Conservation (phyloP, 2,888 invertebrate genomes). For the Ashinkailepas kermadecensis region DNA sequence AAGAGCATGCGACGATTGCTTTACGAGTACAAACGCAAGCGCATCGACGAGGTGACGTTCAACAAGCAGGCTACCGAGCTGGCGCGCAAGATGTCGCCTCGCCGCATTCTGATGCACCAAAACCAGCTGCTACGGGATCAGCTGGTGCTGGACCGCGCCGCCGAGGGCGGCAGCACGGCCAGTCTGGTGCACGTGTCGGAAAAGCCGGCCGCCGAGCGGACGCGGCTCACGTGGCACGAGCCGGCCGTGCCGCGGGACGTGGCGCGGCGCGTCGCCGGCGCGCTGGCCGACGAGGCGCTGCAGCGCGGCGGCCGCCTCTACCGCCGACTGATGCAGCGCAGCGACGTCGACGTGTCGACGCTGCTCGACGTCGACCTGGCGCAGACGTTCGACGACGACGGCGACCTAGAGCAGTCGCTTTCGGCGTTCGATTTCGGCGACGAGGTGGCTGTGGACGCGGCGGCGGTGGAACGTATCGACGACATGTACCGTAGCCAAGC, state of each 20-base stretch:
- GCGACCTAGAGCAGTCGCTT: background rate
- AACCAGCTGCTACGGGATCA: slow-evolving; percentile 2
- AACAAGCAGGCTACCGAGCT: background rate
- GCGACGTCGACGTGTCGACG: background rate
- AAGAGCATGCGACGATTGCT: background rate
- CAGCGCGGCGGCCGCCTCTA: background rate
- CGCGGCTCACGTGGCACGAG: background rate
- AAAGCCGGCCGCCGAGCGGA: background rate
- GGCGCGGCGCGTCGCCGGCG: background rate
- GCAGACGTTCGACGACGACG: background rate
- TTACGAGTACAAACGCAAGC: background rate
- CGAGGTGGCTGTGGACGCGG: background rate
- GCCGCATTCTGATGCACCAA: slow-evolving; percentile 11
- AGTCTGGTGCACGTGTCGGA: background rate
- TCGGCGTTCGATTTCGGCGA: slow-evolving; percentile 11
- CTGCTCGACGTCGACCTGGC: background rate
- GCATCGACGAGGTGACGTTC: slow-evolving; percentile 10
- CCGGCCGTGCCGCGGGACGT: background rate
- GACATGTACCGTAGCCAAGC: background rate
- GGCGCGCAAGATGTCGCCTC: background rate
- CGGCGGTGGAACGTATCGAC: background rate
- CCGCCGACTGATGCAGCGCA: background rate
- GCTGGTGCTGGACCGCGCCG: background rate
- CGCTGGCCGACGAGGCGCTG: background rate
- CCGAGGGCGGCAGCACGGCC: background rate